phyloP scores from a whole-genome alignment of 2,888 invertebrate genomes.

The Tenthredo distinguenda region DNA sequence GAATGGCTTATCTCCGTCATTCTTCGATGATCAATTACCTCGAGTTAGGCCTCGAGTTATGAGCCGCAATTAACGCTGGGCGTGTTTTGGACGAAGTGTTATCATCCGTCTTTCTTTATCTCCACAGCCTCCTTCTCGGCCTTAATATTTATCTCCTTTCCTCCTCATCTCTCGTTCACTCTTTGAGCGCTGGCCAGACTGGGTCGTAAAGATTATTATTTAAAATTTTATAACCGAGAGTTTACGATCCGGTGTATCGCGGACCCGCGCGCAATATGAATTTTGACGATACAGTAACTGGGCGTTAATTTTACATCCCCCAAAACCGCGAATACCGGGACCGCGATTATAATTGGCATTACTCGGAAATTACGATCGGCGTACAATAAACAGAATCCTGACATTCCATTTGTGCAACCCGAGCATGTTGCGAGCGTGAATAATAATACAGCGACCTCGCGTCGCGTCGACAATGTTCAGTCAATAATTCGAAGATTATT shows the following conservation, averaged over 20 bases:
- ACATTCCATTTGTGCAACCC: slow-evolving; percentile 59
- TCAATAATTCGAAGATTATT: slow-evolving; percentile 66
- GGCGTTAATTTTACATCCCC: slow-evolving; percentile 60
- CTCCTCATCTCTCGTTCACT: background rate
- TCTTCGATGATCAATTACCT: slow-evolving; percentile 14
- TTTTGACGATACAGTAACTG: background rate
- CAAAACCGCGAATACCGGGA: slow-evolving; percentile 9
- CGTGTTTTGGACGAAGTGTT: background rate
- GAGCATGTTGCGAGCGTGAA: slow-evolving; percentile 59
- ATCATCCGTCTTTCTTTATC: slow-evolving; percentile 10
- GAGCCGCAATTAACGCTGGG: background rate
- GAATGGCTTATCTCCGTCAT: background rate
- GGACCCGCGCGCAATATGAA: background rate
- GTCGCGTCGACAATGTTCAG: slow-evolving; percentile 54
- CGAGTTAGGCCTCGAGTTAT: background rate
- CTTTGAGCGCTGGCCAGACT: background rate
- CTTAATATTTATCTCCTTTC: slow-evolving; percentile 16
- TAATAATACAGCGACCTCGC: slow-evolving; percentile 56
- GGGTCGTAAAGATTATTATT: slow-evolving; percentile 24
- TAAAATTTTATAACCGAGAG: background rate
- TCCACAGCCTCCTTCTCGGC: background rate
- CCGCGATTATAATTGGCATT: slow-evolving; percentile 63
- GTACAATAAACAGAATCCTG: slow-evolving; percentile 60
- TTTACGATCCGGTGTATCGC: slow-evolving; percentile 7
- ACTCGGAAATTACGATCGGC: slow-evolving; percentile 61